Evolutionary conservation across 2,888 invertebrate genomes (phyloP), one percentile per base, ranked within the genome.

Genomic region (Hedychridium roseum): DNA sequence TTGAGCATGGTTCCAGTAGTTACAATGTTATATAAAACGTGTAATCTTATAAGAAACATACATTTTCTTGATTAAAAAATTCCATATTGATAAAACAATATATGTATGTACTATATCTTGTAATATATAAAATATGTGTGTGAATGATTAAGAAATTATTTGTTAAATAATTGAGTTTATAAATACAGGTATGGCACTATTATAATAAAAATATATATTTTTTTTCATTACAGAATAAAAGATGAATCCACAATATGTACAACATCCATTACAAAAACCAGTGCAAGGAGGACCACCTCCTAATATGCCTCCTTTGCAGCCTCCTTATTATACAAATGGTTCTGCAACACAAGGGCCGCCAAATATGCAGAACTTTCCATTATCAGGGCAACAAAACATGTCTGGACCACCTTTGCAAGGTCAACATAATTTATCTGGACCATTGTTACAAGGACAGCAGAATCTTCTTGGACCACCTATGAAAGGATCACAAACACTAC

Each of bases 241-340:
- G 46, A 83, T 84, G 83, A 82, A 84, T 79, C 81, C 82, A 21
- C 82, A 82, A 54, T 83, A 81, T 59, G 72, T 82, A 68, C 79
- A 72, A 40, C 71, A 72, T 61, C 52, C 53, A 20, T 35, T 64
- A 11, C 70, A 67, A 28, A 71, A 70, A 52, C 50, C 57, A 2
- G 50, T 63, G 16, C 67, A 63, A 50, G 66, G 65, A 38, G 60
- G 64, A 38, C 63, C 57, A 11, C 54, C 59, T 23, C 54, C 65
- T 27, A 71, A 67, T 57, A 43, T 65, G 47, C 64, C 69, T 27
- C 68, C 64, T 30, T 31, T 54, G 20, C 50, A 64, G 35, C 41
- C 66, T 39, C 60, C 64, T 9, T 70, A 65, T 45, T 69, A 68
- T 40, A 53, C 60, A 34, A 73, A 72, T 53, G 68, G 74, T 40